Percentiles rank a stretch among this genome's conserved stretches.
phyloP scores from a whole-genome alignment of 1,140 invertebrate genomes.

The Microplitis demolitor region DNA sequence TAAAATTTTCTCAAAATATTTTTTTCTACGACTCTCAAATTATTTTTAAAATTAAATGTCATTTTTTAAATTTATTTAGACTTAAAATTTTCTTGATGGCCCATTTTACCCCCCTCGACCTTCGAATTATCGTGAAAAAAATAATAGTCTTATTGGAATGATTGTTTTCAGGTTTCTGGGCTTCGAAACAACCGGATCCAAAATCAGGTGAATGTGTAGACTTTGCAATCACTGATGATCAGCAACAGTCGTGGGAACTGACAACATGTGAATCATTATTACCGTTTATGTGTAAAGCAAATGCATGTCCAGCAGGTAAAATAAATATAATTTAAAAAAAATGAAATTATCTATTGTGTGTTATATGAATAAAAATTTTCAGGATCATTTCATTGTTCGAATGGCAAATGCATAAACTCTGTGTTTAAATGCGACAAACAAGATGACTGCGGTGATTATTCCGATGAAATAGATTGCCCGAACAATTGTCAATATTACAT shows the following conservation, averaged over 20 bases:
- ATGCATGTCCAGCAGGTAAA: conserved; percentile 87
- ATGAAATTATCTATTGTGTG: too few relatives aligned
- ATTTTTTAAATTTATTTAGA: too few relatives aligned
- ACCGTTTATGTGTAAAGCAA: conserved; percentile 91
- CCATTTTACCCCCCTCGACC: too few relatives aligned
- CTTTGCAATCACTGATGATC: conserved; percentile 73
- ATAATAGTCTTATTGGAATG: neutral
- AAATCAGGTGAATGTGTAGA: conserved; percentile 87
- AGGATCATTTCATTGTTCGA: conserved; percentile 91
- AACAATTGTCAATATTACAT: conserved; percentile 89
- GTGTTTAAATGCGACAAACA: conserved; percentile 90
- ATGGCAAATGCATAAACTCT: conserved; percentile 87
- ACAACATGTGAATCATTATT: conserved; percentile 91
- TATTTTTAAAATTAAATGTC: too few relatives aligned
- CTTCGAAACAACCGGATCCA: conserved; percentile 83
- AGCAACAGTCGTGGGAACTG: conserved; percentile 86
- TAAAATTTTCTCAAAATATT: neutral
- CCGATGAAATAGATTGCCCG: conserved; percentile 90
- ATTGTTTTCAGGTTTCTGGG: conserved; percentile 77
- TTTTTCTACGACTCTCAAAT: too few relatives aligned
- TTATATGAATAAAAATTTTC: neutral
- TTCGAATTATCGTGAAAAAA: too few relatives aligned
- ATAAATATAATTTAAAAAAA: conserved; percentile 15
- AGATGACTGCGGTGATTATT: conserved; percentile 90
- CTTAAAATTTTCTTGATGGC: too few relatives aligned